phyloP scores from a whole-genome alignment of 1,140 invertebrate species.

The Drosophila asahinai region DNA sequence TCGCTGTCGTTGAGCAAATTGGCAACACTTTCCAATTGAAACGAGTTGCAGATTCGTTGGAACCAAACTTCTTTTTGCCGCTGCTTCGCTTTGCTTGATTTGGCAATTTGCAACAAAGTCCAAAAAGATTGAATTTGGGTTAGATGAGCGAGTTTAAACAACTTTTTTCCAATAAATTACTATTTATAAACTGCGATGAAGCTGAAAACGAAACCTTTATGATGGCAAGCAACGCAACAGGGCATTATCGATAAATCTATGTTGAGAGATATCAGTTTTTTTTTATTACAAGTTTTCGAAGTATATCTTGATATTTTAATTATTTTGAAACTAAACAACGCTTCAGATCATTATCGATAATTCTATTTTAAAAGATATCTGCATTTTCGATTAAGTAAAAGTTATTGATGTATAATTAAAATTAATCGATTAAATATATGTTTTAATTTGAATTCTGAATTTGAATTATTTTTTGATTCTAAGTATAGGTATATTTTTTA shows the following conservation, averaged over 20 bases:
- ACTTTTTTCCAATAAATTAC: background rate
- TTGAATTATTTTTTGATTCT: background rate
- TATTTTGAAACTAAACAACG: background rate
- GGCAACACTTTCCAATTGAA: conserved; percentile 81
- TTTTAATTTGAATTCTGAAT: background rate
- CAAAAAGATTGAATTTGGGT: conserved; percentile 52
- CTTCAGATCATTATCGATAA: no score
- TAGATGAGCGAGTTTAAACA: conserved; percentile 21
- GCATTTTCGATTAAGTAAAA: no score
- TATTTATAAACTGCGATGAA: background rate
- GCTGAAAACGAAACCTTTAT: background rate
- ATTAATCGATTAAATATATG: no score
- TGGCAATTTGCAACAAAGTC: conserved; percentile 14
- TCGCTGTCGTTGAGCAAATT: conserved; percentile 68
- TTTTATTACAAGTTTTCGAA: no score
- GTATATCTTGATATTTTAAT: no score
- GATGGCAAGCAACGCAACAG: background rate
- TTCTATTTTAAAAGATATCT: no score
- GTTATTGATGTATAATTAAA: no score
- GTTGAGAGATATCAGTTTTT: no score
- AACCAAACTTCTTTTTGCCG: conserved; percentile 12
- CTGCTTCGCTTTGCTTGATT: conserved; percentile 15
- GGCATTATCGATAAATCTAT: background rate
- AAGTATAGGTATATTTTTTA: background rate
- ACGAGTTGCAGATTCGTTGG: conserved; percentile 51